Evolutionary conservation across 2,797 vertebrate species (phyloP), one percentile per base, ranked within the genome.

Genomic region (Lophius americanus): DNA sequence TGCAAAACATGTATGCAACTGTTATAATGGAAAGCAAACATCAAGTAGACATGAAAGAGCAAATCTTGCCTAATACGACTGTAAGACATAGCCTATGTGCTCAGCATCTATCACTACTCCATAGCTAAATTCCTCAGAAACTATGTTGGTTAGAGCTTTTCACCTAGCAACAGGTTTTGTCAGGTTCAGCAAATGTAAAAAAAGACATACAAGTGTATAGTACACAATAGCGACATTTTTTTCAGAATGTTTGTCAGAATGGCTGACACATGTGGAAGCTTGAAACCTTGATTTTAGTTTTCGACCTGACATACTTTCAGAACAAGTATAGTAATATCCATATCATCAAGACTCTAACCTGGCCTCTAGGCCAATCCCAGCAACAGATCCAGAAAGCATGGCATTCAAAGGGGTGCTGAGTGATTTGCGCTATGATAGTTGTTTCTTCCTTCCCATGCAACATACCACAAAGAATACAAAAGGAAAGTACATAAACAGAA

Each of bases 231-330:
- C 54, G 64, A 64, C 44, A 62, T 59, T 37, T 70, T 35, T 47
- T n/a, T n/a, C n/a, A n/a, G n/a, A n/a, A n/a, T 81, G 80, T 79
- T 77, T 75, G 61, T 82, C 69, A 75, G 87, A 88, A 90, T 89
- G 79, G 85, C 82, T 84, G 80, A 87, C 84, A 89, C 83, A 82
- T 88, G 86, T 89, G 85, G 66, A 78, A 68, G 68, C 77, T 70
- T 61, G 62, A 74, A 72, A 78, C 61, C 69, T 60, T 55, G 44
- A 82, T 82, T 79, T 88, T 82, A 88, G 79, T 77, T 91, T 88
- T 83, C 82, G 83, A 87, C 83, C 83, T 71, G 83, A 82, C 70
- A 83, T 67, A 67, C 73, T 83, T 85, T 88, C 74, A 77, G 68
- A 81, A 61, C 78, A 76, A 4, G 56, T 87, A 87, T 81, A 83